Conservation (phyloP, 2,797 vertebrate genomes). For the Premnoplex brunnescens region DNA sequence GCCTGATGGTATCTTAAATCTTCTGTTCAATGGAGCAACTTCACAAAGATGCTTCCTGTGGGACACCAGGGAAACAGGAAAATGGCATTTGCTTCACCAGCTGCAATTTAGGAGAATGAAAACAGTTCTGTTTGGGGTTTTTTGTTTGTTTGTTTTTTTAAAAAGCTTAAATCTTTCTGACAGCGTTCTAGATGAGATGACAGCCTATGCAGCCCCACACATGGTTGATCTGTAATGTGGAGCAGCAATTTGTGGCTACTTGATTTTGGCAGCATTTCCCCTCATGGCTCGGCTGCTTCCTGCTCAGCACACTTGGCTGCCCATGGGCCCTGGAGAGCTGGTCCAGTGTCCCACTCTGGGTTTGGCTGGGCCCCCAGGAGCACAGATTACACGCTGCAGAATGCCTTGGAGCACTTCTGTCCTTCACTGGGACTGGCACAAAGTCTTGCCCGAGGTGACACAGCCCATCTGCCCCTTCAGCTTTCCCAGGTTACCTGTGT, state of each 20-base stretch:
- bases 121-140: background rate
- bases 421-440: background rate
- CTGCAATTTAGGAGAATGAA: background rate
- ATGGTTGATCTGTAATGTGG: background rate
- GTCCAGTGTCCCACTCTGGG: background rate
- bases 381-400: background rate
- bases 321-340: background rate
- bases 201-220: background rate
- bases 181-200: background rate
- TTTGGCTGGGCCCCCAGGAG: background rate
- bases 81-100: background rate
- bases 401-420: background rate
- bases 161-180: background rate
- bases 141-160: no score
- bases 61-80: background rate
- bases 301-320: background rate
- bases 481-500: background rate
- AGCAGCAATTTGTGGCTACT: background rate
- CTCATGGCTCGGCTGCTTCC: background rate
- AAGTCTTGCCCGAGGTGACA: background rate
- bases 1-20: slow-evolving; percentile 14
- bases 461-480: background rate
- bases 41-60: slow-evolving; percentile 23
- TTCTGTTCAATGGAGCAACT: slow-evolving; percentile 33
- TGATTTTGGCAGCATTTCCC: background rate